Evolutionary conservation across 2,113 vertebrate species (phyloP), one percentile per base, ranked within the genome.

Genomic region (Centrocercus urophasianus): DNA sequence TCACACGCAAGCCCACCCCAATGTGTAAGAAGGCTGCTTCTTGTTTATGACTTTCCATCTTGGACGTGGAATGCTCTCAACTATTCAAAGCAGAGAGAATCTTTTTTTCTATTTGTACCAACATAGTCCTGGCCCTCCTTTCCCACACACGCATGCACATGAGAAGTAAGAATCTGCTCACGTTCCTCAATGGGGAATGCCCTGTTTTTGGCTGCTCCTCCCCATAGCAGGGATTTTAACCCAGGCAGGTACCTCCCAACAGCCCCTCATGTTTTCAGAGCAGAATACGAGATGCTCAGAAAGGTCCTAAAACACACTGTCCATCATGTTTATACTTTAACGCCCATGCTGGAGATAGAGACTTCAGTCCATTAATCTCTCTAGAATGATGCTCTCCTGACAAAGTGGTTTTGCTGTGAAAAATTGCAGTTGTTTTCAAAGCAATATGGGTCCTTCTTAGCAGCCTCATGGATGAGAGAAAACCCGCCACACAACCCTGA

Each of bases 1-100:
- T 97, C 96, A 97, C 97, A 94, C 7, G 69, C 94, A 94, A 96
- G 77, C 94, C 89, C 36, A 18, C 93, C 83, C 96, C 97, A 97
- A 65, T 91, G 92, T 94, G 94, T 81, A 96, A 95, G 89, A 92
- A 92, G 93, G 77, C 89, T 93, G 93, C 96, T 17, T 43, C 93
- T 96, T 83, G 80, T 93, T 95, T 95, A 86, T 85, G 80, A 89
- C 83, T 91, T 91, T 80, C 66, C 81, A 63, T 89, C 91, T 80
- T 80, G 80, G 81, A 64, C 1, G 0, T 70, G 75, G 86, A 84
- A 85, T 2, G 2, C 40, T 64, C 86, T 93, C 91, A 91, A 63
- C 70, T 90, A 65, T 63, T 91, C 73, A 85, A 86, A 90, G 81
- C 82, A 92, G 17, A 86, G 71, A 77, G 91, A 73, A 30, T 90